Evolutionary conservation across 2,797 vertebrate species (phyloP), one percentile per base, ranked within the genome.

Genomic region (Danio aesculapii): DNA sequence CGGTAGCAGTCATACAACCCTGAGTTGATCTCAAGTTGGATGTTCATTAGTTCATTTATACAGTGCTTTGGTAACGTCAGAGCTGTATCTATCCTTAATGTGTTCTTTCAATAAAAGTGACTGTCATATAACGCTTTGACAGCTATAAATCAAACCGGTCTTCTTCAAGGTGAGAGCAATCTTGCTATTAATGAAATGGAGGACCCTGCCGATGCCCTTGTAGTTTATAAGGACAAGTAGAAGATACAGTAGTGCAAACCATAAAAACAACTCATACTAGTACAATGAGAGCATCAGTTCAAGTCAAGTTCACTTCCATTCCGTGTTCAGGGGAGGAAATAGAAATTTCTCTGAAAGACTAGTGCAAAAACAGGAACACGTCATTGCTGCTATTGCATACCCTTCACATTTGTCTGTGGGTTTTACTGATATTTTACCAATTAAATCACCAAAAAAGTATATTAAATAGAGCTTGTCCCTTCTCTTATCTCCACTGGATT

Each of bases 91-190:
- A 53, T 17, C 55, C 43, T 43, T 58, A 44, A 83, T 74, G 47
- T 72, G 64, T 14, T 61, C 17, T 43, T 78, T 83, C 17, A 77
- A 78, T 66, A 73, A 66, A 50, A 69, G 64, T 12, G n/a, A 43
- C 47, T 85, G 61, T 17, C 53, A 39, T 82, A 50, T 49, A 63
- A 47, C 17, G n/a, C n/a, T 70, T 77, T 74, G 64, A 73, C 11
- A 62, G 68, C 77, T 70, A 53, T 79, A 52, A 52, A 55, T 79
- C 67, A 71, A 30, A 16, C 12, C 2, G 2, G 12, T 43, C 46
- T 78, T 70, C 55, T 78, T 70, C 55, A 86, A 80, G 79, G 72
- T 80, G 44, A 72, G 61, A 79, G 61, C 41, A 83, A 77, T 73
- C 17, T 64, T 50, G 50, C 47, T 46, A 43, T 43, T 74, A 61